Evolutionary conservation across 2,888 invertebrate genomes (phyloP).

Genomic region (Automeris io): DNA sequence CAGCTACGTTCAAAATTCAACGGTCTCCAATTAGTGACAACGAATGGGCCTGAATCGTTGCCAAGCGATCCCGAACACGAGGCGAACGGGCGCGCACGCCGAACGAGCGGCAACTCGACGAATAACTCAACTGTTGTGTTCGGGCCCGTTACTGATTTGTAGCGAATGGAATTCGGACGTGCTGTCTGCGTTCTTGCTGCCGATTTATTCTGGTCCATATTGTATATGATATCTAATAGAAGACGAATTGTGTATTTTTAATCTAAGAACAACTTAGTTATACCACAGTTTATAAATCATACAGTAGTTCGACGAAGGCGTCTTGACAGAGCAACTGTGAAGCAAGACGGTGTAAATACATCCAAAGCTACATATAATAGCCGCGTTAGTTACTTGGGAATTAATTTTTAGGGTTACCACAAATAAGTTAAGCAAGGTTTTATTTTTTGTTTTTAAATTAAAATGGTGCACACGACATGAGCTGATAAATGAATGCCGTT

Average conservation of each 20-base stretch:
- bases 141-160: conserved; percentile 80
- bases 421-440: too few relatives aligned
- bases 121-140: conserved; percentile 70
- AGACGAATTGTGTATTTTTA: conserved; percentile 10
- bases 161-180: conserved; percentile 50
- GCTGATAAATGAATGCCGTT: too few relatives aligned
- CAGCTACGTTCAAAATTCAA: conserved; percentile 72
- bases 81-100: conserved; percentile 38
- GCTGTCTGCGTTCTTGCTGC: conserved; percentile 36
- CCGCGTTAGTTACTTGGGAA: too few relatives aligned
- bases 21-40: conserved; percentile 40
- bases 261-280: too few relatives aligned
- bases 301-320: too few relatives aligned
- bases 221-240: conserved; percentile 31
- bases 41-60: conserved; percentile 63
- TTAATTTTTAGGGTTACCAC: too few relatives aligned
- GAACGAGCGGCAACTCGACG: conserved; percentile 53
- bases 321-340: too few relatives aligned
- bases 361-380: too few relatives aligned
- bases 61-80: conserved; percentile 66
- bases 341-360: too few relatives aligned
- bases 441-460: too few relatives aligned
- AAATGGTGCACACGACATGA: too few relatives aligned
- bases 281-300: too few relatives aligned
- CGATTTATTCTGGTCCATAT: conserved; percentile 48